Evolutionary conservation across 2,888 invertebrate species (phyloP).

Genomic region (Nysson spinosus): DNA sequence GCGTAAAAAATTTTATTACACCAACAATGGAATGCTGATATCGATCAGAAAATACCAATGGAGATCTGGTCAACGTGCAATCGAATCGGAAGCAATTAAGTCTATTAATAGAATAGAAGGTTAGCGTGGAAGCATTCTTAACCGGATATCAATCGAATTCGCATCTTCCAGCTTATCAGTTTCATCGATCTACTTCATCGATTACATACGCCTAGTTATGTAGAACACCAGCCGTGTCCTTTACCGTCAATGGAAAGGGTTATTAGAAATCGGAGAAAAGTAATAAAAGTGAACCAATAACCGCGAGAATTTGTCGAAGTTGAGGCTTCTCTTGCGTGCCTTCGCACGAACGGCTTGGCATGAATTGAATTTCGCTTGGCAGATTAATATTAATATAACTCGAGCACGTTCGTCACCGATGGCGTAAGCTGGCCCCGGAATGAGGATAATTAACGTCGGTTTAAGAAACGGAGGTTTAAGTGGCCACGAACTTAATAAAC

Average conservation of each 20-base stretch:
- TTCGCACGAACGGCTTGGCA: background rate
- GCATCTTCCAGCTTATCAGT: background rate
- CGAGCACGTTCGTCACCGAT: conserved; percentile 21
- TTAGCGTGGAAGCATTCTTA: conserved; percentile 5
- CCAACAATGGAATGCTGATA: too few relatives aligned
- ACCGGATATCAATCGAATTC: conserved; percentile 13
- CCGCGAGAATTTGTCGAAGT: too few relatives aligned
- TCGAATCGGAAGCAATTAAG: too few relatives aligned
- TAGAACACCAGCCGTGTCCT: too few relatives aligned
- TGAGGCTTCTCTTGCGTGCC: background rate
- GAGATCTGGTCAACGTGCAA: too few relatives aligned
- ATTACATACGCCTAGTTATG: too few relatives aligned
- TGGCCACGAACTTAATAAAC: conserved; percentile 39
- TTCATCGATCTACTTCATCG: background rate
- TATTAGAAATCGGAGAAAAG: too few relatives aligned
- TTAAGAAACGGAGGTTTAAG: conserved; percentile 28
- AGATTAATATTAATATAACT: conserved; percentile 26
- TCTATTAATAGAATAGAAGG: conserved; percentile 1
- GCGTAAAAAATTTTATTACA: too few relatives aligned
- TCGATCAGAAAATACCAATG: too few relatives aligned
- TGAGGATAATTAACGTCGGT: conserved; percentile 40
- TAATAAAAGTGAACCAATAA: too few relatives aligned
- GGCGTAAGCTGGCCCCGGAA: conserved; percentile 23
- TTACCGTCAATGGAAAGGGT: too few relatives aligned
- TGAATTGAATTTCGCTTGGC: conserved; percentile 16